Base-by-base conservation (phyloP, 2,888 invertebrate species). In the Polymixis flavicincta region DNA sequence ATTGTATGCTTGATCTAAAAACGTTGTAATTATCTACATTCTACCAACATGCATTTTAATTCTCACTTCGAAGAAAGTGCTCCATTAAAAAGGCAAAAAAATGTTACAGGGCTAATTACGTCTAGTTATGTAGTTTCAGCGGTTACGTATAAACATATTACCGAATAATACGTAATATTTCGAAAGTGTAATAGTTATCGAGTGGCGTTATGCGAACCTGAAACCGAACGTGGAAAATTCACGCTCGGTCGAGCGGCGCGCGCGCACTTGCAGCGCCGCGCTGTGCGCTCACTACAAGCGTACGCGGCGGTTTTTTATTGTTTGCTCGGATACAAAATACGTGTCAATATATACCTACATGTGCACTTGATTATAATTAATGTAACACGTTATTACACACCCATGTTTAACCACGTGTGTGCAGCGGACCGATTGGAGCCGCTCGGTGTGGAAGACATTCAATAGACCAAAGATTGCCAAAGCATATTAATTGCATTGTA, bases 141-240 rank as follows among this genome's bases (percentile, higher is more conserved):
- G 74, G 87, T 96, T 95, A 94, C 95, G 93, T 92, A 89, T 83
- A 75, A 77, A 74, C 48, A 84, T 89, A 93, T 96, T 95, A 96
- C 93, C 93, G 93, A 95, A 95, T 94, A 93, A 88, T 92, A 94
- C 95, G 95, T 96, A 96, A 96, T 94, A 92, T 94, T 94, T 93
- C 92, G 94, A 94, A 95, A 95, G 94, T 91, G 91, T 95, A 94
- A 95, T 94, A 93, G 92, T 94, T 94, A 95, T 95, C 93, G 92
- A 91, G 93, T 92, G 85, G 89, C 89, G 93, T 96, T 95, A 95
- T 92, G 95, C 90, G 94, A 93, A 90, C 91, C 94, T 95, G 95
- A 96, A 96, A 95, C 93, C 94, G 93, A 96, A 95, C 93, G 95
- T 96, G 95, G 95, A 96, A 96, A 94, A 94, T 95, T 96, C 93